Evolutionary conservation across 2,797 vertebrate species (phyloP), one percentile per base, ranked within the genome.

Genomic region (Rhinella marina): DNA sequence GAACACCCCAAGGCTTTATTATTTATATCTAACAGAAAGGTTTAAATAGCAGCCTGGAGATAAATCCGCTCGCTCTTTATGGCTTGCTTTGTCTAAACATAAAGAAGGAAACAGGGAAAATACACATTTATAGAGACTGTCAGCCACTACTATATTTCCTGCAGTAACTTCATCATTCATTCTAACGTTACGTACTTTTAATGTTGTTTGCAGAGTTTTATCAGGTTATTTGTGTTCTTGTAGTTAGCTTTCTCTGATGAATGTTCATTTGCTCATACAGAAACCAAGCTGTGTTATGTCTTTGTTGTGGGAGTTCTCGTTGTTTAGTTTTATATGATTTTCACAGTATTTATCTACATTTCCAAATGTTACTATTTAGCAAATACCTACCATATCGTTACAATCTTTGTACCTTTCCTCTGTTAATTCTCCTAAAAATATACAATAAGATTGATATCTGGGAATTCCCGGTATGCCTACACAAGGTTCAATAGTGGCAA

Each of bases 1-100:
- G 88, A 89, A 89, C 85, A 89, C 88, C 88, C 88, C 85, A 89
- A 89, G 88, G 88, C 88, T 89, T 84, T 89, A 89, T 86, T 86
- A 86, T 89, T 89, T 89, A 89, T 89, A 80, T 84, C 88, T 80
- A 89, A 79, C 66, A 76, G 80, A 85, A 89, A 68, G 75, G 85
- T 89, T 86, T 89, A 89, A 86, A 87, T 87, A 86, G 88, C 82
- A 59, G 73, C 88, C 88, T 84, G 79, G 48, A 89, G 81, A 89
- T 89, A 87, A 89, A 89, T 86, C 85, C 88, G 75, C 88, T 86
- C 81, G 87, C 70, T 87, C 78, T 86, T 87, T 89, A 89, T 87
- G 82, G 81, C 73, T 84, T 80, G 59, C 88, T 80, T 82, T 89
- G 88, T 89, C 81, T 89, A 89, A 89, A 77, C 62, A 86, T 89